Percentiles rank a stretch among this genome's conserved stretches.
These are phyloP conservation scores for Zaprionus vittiger DNA, from an alignment of 1,140 invertebrate genomes.

Conservation along the genomic window DNA sequence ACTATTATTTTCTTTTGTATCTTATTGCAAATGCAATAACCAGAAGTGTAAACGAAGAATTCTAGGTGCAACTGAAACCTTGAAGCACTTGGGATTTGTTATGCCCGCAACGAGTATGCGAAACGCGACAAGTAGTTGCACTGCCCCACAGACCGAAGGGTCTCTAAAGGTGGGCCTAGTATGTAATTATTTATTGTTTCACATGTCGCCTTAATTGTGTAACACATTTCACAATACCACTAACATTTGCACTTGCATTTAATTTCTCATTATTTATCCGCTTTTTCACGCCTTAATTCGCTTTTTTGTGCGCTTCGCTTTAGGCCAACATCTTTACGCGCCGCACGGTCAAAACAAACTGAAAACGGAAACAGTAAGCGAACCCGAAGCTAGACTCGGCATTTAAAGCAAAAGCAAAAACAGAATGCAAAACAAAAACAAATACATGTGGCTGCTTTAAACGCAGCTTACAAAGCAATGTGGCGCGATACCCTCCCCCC, in stretches of 20 bases:
- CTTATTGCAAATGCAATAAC: slow-evolving; percentile 27
- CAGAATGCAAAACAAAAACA: slow-evolving; percentile 10
- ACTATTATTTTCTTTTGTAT: neutral
- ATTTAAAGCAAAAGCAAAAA: slow-evolving; percentile 36
- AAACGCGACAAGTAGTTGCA: neutral
- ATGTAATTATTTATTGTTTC: neutral
- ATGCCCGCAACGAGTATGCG: neutral
- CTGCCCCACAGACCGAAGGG: neutral
- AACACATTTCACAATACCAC: slow-evolving; percentile 13
- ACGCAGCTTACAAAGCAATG: slow-evolving; percentile 38
- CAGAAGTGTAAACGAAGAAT: slow-evolving; percentile 20
- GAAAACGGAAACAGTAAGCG: slow-evolving; percentile 49
- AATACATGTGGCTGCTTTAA: slow-evolving; percentile 33
- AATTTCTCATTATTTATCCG: slow-evolving; percentile 5
- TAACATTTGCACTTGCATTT: slow-evolving; percentile 10
- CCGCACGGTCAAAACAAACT: slow-evolving; percentile 68
- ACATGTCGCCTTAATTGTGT: neutral
- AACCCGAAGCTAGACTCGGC: slow-evolving; percentile 40
- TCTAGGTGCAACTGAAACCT: slow-evolving; percentile 14
- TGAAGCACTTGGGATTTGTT: neutral
- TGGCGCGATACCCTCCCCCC: neutral
- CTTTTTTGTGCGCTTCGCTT: slow-evolving; percentile 32
- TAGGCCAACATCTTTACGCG: slow-evolving; percentile 52
- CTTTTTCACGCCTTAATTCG: slow-evolving; percentile 17
- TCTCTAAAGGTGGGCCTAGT: neutral